Evolutionary conservation across 2,797 vertebrate species (phyloP).

Genomic region (Argya squamiceps): DNA sequence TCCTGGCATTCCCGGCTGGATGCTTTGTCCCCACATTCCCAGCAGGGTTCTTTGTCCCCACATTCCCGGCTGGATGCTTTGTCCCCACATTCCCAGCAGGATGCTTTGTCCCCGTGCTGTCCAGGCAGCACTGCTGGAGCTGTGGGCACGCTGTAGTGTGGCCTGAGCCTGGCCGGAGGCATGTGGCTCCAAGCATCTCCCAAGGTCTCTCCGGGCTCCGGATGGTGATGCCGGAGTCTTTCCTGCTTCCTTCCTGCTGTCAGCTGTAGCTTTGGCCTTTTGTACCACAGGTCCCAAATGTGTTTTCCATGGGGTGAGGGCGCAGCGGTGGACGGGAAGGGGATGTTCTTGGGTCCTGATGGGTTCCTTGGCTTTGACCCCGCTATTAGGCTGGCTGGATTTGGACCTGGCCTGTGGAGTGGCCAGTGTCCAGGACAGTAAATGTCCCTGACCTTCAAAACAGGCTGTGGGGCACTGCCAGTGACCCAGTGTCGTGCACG

Average conservation of each 20-base stretch:
- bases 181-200: not conserved
- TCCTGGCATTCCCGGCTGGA: not conserved
- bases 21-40: not conserved
- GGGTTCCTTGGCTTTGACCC: not conserved
- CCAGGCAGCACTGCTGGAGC: accelerated
- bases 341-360: not conserved
- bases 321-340: not conserved
- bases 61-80: not conserved
- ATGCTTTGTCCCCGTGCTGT: accelerated
- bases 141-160: accelerated
- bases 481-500: accelerated
- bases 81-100: accelerated
- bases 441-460: not conserved
- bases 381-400: accelerated
- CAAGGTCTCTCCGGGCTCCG: not conserved
- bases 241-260: slow-evolving; percentile 65
- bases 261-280: slow-evolving; percentile 53
- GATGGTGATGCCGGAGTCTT: not conserved
- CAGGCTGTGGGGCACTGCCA: not conserved
- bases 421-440: not conserved
- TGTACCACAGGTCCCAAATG: not conserved
- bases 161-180: not conserved
- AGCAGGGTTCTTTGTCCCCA: not conserved
- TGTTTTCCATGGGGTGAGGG: not conserved
- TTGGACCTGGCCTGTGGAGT: not conserved